Evolutionary conservation across 2,113 vertebrate genomes (phyloP).

Genomic region (Tachysurus fulvidraco): DNA sequence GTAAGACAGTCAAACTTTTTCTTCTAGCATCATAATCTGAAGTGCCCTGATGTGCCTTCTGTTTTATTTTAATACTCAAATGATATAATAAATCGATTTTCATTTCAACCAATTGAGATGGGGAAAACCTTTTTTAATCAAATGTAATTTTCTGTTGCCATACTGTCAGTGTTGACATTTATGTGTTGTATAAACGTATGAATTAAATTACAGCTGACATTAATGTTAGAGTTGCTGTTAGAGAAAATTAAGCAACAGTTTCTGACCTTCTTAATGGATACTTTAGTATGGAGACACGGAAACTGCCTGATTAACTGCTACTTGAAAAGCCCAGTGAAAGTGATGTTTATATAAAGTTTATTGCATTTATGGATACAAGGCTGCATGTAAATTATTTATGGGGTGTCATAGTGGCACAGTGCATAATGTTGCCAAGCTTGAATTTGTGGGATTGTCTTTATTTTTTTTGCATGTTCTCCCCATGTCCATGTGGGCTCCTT

Average conservation of each 20-base stretch:
- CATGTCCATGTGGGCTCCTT: background rate
- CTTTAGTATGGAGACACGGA: background rate
- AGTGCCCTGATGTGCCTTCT: no score
- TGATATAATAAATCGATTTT: no score
- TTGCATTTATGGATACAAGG: background rate
- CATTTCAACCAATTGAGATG: no score
- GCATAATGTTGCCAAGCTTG: background rate
- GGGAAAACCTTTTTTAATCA: no score
- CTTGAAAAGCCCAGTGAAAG: background rate
- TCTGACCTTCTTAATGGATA: background rate
- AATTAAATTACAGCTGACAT: background rate
- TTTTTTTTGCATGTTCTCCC: background rate
- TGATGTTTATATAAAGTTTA: background rate
- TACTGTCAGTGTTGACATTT: no score
- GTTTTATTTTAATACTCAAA: no score
- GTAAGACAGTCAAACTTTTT: no score
- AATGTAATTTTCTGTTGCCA: no score
- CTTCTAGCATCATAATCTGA: no score
- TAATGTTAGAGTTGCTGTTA: background rate
- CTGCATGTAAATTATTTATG: background rate
- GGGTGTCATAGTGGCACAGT: background rate
- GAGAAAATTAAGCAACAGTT: background rate
- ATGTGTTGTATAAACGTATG: background rate
- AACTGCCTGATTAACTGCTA: background rate
- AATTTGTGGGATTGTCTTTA: background rate